phyloP scores from a whole-genome alignment of 2,888 invertebrate species.

The Antheraea yamamai region DNA sequence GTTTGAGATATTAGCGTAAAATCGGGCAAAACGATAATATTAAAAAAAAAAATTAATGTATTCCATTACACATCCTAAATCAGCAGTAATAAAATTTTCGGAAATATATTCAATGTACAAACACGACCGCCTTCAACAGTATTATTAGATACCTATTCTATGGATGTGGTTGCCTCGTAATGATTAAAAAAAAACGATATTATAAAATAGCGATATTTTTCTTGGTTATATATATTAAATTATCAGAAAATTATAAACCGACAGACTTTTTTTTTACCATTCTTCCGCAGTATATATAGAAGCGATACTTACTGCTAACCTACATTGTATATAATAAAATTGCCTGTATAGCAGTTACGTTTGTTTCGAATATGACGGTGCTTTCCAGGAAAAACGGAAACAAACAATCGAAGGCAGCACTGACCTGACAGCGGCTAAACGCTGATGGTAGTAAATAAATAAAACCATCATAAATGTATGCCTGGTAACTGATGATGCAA shows the following conservation, averaged over 20 bases:
- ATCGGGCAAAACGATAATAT: too few relatives aligned
- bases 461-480: slow-evolving; percentile 35
- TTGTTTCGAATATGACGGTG: slow-evolving; percentile 41
- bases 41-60: too few relatives aligned
- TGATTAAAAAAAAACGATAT: neutral
- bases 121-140: too few relatives aligned
- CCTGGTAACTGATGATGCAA: slow-evolving; percentile 53
- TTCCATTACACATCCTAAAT: too few relatives aligned
- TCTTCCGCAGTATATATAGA: slow-evolving; percentile 14
- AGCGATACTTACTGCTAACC: slow-evolving; percentile 25
- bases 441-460: slow-evolving; percentile 54
- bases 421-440: slow-evolving; percentile 42
- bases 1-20: too few relatives aligned
- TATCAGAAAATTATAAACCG: slow-evolving; percentile 17
- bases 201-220: neutral
- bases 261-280: slow-evolving; percentile 16
- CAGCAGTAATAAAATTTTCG: too few relatives aligned
- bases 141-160: too few relatives aligned
- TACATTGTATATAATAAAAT: slow-evolving; percentile 27
- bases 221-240: neutral
- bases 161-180: too few relatives aligned
- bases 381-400: slow-evolving; percentile 63
- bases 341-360: slow-evolving; percentile 27
- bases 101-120: too few relatives aligned
- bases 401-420: slow-evolving; percentile 46